Evolutionary conservation across 2,888 invertebrate genomes (phyloP), one percentile per base, ranked within the genome.

Genomic region (Acleris cristana): DNA sequence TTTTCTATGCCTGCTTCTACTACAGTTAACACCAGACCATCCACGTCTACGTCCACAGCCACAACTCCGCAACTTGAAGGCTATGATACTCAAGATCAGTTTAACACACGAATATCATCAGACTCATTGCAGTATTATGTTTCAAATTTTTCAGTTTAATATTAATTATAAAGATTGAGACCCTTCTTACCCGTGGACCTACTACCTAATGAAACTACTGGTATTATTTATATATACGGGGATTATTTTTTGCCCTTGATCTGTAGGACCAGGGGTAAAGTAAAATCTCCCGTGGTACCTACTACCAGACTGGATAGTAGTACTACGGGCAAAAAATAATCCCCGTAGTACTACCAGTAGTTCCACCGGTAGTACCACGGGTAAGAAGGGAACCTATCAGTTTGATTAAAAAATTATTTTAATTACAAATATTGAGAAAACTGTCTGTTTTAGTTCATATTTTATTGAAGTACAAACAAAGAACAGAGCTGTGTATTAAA

Each of bases 41-140:
- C 34, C 23, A 57, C 45, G 40, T 45, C 57, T 57, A 57, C 57
- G 57, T 57, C 57, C 57, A 57, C 57, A 57, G 57, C 45, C 45
- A 40, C 44, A 57, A 53, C 53, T 45, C 45, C 44, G 45, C 40
- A 57, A 57, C 12, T 57, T 57, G 34, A 19, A 44, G 45, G 57
- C 40, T 40, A 6, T 45, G 45, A 40, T 57, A 57, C 44, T 57
- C 40, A 45, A 44, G 44, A 44, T 23, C 59, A 59, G 49, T 30
- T 54, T 54, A 54, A 26, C 54, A 54, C 30, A 19, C 26, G 30
- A 54, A 54, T 19, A 3, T 49, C 54, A 54, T 54, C 23, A 30
- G 30, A 54, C 30, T 54, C 54, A 54, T 54, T 54, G 30, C 54
- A 54, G 54, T 54, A 54, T 54, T 54, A 16, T 54, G 54, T 54